Evolutionary conservation across 2,113 vertebrate species (phyloP).

Genomic region (Tringa solitaria): DNA sequence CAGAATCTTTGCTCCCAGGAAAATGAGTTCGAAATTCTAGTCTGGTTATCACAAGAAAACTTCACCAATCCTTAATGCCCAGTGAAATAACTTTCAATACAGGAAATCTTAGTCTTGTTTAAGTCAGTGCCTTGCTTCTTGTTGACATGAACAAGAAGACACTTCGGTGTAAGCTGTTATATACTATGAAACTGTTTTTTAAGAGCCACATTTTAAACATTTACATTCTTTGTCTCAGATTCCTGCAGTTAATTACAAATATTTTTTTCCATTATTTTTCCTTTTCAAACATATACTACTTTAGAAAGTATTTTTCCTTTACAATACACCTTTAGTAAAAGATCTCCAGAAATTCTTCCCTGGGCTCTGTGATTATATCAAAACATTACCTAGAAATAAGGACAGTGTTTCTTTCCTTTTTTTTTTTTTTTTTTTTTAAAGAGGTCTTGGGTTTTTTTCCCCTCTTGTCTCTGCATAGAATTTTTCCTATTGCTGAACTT

Average conservation of each 20-base stretch:
- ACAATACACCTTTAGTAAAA: background rate
- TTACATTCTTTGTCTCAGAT: background rate
- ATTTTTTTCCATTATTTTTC: background rate
- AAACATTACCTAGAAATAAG: background rate
- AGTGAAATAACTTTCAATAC: background rate
- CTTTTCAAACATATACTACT: background rate
- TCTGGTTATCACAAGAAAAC: background rate
- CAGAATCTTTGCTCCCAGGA: background rate
- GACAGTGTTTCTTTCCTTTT: background rate
- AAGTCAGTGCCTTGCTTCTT: background rate
- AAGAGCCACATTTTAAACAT: background rate
- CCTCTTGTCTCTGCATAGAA: background rate
- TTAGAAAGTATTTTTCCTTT: background rate
- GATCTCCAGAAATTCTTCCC: background rate
- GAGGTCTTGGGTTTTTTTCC: background rate
- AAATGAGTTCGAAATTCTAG: background rate
- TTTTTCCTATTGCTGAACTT: background rate
- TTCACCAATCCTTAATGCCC: background rate
- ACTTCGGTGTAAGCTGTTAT: background rate
- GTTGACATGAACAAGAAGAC: background rate
- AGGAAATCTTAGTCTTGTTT: background rate
- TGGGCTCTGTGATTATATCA: background rate
- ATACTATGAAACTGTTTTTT: background rate
- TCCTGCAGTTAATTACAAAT: background rate
- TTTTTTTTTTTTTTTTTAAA: background rate